Percentiles rank a stretch among this genome's conserved stretches.
Conservation (phyloP, 2,797 vertebrate species). For the Ara ararauna region DNA sequence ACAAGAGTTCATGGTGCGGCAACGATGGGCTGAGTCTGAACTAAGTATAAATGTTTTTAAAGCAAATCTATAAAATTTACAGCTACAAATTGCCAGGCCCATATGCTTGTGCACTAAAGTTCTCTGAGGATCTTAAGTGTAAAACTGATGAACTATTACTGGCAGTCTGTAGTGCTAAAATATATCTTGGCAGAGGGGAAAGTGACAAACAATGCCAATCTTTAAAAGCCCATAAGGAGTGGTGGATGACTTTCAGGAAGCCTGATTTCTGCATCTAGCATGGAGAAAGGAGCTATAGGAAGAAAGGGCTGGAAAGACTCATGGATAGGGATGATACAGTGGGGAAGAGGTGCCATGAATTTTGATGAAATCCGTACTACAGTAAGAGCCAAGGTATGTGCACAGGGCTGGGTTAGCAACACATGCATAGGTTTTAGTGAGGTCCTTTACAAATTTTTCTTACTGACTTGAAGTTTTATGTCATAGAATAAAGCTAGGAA, state of each 20-base stretch:
- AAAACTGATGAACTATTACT: not conserved
- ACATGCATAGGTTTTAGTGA: not conserved
- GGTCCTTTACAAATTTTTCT: not conserved
- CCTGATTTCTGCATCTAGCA: not conserved
- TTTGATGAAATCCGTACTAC: not conserved
- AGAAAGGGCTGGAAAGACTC: not conserved
- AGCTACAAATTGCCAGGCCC: not conserved
- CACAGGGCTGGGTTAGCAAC: fast-evolving
- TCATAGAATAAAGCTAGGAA: not conserved
- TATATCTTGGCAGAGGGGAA: not conserved
- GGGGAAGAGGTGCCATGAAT: not conserved
- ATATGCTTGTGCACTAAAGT: not conserved
- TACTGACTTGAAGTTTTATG: not conserved
- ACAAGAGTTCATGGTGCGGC: not conserved
- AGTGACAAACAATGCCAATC: not conserved
- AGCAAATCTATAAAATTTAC: slow-evolving; percentile 2
- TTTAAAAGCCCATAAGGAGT: fast-evolving
- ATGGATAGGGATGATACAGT: not conserved
- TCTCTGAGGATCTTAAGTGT: not conserved
- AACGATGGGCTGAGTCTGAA: fast-evolving
- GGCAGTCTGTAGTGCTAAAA: not conserved
- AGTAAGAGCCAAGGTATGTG: not conserved
- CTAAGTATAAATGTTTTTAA: not conserved
- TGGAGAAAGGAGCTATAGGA: not conserved
- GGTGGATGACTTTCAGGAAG: not conserved